These are phyloP conservation scores for Atrina japonica DNA, from an alignment of 2,888 invertebrate genomes.

Conservation along the genomic window DNA sequence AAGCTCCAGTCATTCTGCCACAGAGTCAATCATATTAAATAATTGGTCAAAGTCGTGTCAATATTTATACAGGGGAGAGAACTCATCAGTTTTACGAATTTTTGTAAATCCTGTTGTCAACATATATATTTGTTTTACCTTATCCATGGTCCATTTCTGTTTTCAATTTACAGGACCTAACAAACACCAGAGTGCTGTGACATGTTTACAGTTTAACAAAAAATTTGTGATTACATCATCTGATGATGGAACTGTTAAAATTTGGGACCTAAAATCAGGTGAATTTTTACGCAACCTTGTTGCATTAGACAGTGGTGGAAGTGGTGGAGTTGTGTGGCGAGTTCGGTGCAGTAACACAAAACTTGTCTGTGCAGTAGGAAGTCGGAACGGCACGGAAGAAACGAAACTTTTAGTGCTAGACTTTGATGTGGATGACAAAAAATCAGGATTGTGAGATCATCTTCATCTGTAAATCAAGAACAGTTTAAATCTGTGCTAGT, in stretches of 20 bases:
- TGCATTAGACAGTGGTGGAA: constrained; percentile 95
- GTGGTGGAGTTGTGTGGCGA: constrained; percentile 99
- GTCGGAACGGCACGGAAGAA: constrained; percentile 98
- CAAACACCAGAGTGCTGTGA: constrained; percentile 99
- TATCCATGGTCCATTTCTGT: too few relatives aligned
- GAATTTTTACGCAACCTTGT: constrained; percentile 98
- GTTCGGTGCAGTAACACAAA: constrained; percentile 97
- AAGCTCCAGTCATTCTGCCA: too few relatives aligned
- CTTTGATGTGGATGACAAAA: constrained; percentile 88
- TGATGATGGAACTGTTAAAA: constrained; percentile 99
- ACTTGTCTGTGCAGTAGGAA: constrained; percentile 98
- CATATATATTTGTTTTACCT: too few relatives aligned
- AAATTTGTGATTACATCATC: constrained; percentile 99
- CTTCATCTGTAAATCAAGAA: too few relatives aligned
- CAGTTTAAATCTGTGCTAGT: too few relatives aligned
- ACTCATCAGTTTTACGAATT: too few relatives aligned
- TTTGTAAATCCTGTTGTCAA: too few relatives aligned
- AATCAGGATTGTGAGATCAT: constrained; percentile 7
- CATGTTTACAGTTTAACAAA: constrained; percentile 96
- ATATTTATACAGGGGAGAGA: too few relatives aligned
- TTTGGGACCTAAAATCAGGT: constrained; percentile 97
- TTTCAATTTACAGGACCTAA: constrained; percentile 87
- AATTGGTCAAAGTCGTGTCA: too few relatives aligned
- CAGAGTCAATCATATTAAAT: too few relatives aligned
- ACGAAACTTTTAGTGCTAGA: constrained; percentile 98